Conservation (phyloP, 1,140 invertebrate genomes). For the Cyclargus thomasi region DNA sequence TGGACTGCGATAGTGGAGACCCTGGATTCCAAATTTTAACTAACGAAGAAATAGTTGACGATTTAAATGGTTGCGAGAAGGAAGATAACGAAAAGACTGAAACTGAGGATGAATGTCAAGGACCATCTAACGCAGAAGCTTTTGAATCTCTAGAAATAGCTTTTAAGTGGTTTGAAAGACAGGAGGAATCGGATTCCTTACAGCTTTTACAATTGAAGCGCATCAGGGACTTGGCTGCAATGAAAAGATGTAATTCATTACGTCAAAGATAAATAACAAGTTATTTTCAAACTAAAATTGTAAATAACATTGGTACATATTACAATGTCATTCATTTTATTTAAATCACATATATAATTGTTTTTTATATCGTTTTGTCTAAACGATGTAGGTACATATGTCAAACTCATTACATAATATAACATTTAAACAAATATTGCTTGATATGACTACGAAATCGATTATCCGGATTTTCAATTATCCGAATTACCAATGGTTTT, state of each 20-base stretch:
- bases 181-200: slow-evolving; percentile 26
- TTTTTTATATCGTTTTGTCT: too few species aligned
- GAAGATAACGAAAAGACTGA: slow-evolving; percentile 26
- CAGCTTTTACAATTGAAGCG: slow-evolving; percentile 34
- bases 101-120: slow-evolving; percentile 28
- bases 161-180: slow-evolving; percentile 30
- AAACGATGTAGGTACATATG: too few species aligned
- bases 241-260: slow-evolving; percentile 29
- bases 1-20: slow-evolving; percentile 8
- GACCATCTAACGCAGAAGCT: slow-evolving; percentile 28
- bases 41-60: slow-evolving; percentile 25
- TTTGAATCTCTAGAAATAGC: slow-evolving; percentile 24
- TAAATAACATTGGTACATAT: slow-evolving; percentile 28
- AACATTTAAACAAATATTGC: too few species aligned
- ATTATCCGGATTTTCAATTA: too few species aligned
- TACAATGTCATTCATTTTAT: slow-evolving; percentile 25
- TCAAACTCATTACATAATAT: too few species aligned
- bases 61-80: slow-evolving; percentile 22
- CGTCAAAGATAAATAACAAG: slow-evolving; percentile 28
- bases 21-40: slow-evolving; percentile 18
- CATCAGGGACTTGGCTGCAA: slow-evolving; percentile 34
- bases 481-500: too few species aligned
- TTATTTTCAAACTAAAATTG: slow-evolving; percentile 17
- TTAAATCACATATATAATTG: too few species aligned
- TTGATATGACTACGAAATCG: too few species aligned